phyloP scores from a whole-genome alignment of 1,140 invertebrate genomes.

The Ips typographus region DNA sequence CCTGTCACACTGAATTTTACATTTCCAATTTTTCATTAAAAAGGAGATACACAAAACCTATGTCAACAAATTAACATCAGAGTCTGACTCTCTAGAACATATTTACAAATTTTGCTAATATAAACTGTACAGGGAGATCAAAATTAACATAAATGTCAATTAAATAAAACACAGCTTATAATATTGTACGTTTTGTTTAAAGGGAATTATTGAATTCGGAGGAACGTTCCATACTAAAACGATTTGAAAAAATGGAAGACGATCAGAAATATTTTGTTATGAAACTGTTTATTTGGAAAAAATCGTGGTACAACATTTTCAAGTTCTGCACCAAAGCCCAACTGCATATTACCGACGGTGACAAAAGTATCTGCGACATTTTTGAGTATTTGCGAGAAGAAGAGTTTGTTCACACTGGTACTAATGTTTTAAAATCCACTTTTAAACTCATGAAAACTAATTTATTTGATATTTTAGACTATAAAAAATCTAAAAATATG shows the following conservation, averaged over 20 bases:
- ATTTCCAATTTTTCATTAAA: too few species aligned
- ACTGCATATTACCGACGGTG: constrained; percentile 4
- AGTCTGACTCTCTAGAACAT: too few species aligned
- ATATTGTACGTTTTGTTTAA: neutral
- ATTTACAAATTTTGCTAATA: too few species aligned
- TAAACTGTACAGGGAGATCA: too few species aligned
- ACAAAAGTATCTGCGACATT: constrained; percentile 20
- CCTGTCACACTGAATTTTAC: too few species aligned
- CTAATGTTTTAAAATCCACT: neutral
- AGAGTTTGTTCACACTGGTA: constrained; percentile 25
- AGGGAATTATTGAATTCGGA: neutral
- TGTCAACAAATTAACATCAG: too few species aligned
- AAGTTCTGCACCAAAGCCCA: constrained; percentile 28
- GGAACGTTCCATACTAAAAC: constrained; percentile 7
- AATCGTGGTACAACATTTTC: constrained; percentile 28
- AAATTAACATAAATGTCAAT: too few species aligned
- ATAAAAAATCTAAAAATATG: neutral
- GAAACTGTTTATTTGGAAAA: constrained; percentile 28
- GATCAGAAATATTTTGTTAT: constrained; percentile 24
- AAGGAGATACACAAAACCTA: too few species aligned
- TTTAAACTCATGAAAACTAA: neutral
- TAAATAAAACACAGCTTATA: too few species aligned
- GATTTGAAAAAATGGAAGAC: constrained; percentile 11
- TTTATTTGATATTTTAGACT: neutral
- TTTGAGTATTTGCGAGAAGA: constrained; percentile 24